A percentile compares a stretch with the other conserved stretches of the same genome.
Conservation (phyloP, 2,113 vertebrate genomes). For the Myrmecophaga tridactyla region DNA sequence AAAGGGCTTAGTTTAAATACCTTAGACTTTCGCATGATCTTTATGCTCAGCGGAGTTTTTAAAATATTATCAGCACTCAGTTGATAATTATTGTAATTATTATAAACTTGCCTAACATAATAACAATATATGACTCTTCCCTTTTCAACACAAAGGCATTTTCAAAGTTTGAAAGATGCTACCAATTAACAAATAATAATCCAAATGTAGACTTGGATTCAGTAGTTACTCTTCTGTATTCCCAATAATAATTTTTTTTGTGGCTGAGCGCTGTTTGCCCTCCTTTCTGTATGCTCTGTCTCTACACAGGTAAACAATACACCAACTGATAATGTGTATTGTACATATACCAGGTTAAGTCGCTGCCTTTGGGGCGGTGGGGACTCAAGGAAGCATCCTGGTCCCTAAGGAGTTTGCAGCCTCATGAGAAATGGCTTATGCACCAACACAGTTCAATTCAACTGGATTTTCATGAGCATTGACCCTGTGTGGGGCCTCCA, state of each 20-base stretch:
- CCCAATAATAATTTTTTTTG: background rate
- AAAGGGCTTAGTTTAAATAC: constrained; percentile 73
- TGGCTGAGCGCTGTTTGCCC: background rate
- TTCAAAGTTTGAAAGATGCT: constrained; percentile 65
- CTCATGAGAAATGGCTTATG: background rate
- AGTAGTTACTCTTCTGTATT: background rate
- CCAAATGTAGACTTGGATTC: background rate
- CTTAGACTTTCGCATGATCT: constrained; percentile 65
- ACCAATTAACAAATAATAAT: constrained; percentile 74
- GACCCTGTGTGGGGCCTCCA: background rate
- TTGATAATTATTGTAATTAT: constrained; percentile 76
- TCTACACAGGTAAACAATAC: constrained; percentile 15
- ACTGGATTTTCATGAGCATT: background rate
- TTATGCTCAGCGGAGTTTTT: constrained; percentile 69
- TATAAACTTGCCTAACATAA: constrained; percentile 72
- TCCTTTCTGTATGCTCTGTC: background rate
- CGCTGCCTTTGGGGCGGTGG: background rate
- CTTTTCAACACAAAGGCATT: constrained; percentile 67
- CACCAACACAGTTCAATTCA: background rate
- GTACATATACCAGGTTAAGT: background rate
- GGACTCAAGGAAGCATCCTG: background rate
- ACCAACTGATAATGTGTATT: background rate
- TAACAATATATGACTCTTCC: constrained; percentile 70
- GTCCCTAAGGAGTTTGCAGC: background rate
- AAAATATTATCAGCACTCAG: constrained; percentile 72